Percentiles rank a stretch among this genome's conserved stretches.
Evolutionary conservation across 1,140 invertebrate genomes (phyloP).

Genomic region (Aporrectodea caliginosa): DNA sequence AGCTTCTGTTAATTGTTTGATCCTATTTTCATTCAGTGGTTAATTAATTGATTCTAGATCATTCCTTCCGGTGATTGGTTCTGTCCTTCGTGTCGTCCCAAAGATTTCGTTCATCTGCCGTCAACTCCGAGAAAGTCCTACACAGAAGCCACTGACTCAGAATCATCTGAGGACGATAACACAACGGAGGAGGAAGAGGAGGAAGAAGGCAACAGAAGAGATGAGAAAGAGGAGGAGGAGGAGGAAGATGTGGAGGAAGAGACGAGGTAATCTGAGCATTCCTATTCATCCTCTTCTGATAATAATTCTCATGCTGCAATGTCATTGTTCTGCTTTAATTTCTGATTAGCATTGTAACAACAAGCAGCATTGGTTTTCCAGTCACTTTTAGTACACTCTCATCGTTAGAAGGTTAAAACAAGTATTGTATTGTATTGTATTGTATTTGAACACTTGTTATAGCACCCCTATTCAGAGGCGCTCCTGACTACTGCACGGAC

Average conservation of each 20-base stretch:
- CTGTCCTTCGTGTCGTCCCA: conserved; percentile 66
- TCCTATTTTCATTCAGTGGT: too few relatives aligned
- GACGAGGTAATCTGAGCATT: not conserved
- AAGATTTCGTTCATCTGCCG: conserved; percentile 54
- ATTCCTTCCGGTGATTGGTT: conserved; percentile 90
- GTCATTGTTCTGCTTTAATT: too few relatives aligned
- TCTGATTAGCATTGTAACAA: too few relatives aligned
- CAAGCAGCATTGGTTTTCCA: too few relatives aligned
- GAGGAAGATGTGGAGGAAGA: not conserved
- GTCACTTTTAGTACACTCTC: too few relatives aligned
- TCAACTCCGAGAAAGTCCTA: conserved; percentile 53
- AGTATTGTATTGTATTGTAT: too few relatives aligned
- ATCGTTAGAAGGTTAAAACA: too few relatives aligned
- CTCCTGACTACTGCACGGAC: too few relatives aligned
- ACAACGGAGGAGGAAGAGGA: conserved; percentile 56
- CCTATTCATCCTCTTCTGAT: not conserved
- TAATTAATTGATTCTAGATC: conserved; percentile 65
- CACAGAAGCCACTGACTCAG: conserved; percentile 36
- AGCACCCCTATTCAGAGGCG: too few relatives aligned
- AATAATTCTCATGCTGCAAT: too few relatives aligned
- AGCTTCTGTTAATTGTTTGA: not conserved
- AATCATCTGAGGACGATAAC: conserved; percentile 57
- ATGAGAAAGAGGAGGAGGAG: not conserved
- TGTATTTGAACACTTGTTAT: too few relatives aligned
- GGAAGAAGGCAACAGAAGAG: not conserved